A percentile compares a stretch with the other conserved stretches of the same genome.
Conservation (phyloP, 2,797 vertebrate genomes). For the Mormyrops attenuatus region DNA sequence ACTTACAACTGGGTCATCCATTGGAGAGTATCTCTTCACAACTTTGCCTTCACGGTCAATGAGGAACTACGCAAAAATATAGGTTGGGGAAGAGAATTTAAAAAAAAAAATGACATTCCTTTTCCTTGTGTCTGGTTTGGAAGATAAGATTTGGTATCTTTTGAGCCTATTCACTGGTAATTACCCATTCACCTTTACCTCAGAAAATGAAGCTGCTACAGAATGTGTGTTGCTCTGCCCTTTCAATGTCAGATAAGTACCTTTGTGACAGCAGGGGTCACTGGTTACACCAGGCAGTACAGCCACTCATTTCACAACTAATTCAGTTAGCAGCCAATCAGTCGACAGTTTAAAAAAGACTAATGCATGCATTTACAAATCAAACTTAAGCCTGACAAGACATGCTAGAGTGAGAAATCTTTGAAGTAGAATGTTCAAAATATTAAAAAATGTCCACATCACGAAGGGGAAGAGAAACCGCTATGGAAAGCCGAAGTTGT, state of each 20-base stretch:
- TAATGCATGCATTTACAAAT: not conserved
- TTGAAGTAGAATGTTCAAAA: not conserved
- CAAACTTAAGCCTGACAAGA: not conserved
- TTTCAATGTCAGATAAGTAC: not conserved
- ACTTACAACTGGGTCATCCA: constrained; percentile 83
- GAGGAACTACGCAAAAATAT: constrained; percentile 73
- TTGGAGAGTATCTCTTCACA: constrained; percentile 83
- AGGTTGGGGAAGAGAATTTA: not conserved
- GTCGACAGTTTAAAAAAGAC: not conserved
- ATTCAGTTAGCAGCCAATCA: not conserved
- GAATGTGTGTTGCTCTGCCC: not conserved
- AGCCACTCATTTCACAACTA: not conserved
- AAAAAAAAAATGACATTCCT: not conserved
- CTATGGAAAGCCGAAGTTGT: not conserved
- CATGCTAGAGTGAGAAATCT: not conserved
- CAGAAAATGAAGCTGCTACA: not conserved
- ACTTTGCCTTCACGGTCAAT: constrained; percentile 79
- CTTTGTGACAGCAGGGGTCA: not conserved
- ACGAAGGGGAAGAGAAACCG: not conserved
- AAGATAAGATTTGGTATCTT: not conserved
- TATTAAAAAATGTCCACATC: not conserved
- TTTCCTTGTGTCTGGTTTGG: not conserved
- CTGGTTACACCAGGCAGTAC: not conserved
- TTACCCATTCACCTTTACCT: not conserved
- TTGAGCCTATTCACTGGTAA: not conserved